Evolutionary conservation across 2,113 vertebrate genomes (phyloP), one percentile per base, ranked within the genome.

Genomic region (Antechinus flavipes): DNA sequence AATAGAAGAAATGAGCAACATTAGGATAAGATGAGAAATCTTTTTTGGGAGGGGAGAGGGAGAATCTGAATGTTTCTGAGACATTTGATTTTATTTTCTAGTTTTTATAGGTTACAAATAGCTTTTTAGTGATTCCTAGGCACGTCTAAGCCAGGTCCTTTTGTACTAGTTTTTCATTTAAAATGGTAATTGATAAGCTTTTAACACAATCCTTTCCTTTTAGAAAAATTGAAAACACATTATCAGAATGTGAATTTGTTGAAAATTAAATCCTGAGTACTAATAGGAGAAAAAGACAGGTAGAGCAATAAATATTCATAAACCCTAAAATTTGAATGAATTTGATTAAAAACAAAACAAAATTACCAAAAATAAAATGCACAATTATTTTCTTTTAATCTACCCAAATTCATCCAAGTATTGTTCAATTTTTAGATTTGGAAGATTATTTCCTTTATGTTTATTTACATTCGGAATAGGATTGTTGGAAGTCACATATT

Each of bases 401-500:
- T 84, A 23, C n/a, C 68, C 19, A 76, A 76, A 22, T 90, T 16
- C 91, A 9, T 35, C 35, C 89, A 91, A 90, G 61, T 14, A 10
- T 91, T 94, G 1, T 50, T 25, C 91, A 49, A 56, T 2, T 56
- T 56, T 93, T 96, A 89, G 54, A 93, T 46, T 56, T 30, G 90
- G n/a, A 9, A 46, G 9, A 42, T 91, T 56, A 89, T 97, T 90
- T 90, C 35, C 91, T 58, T 56, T 16, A 47, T 22, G 16, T 92
- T 91, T 61, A 58, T 26, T 91, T 47, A 49, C 55, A 49, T 94
- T 95, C 93, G 58, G 76, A 90, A 52, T 93, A 27, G n/a, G 58
- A 49, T 76, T 61, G 24, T 95, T 24, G 35, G 91, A 93, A 50
- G 61, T n/a, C 68, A 84, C 90, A 91, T 22, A 11, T 93, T 93